Conservation (phyloP, 2,797 vertebrate genomes). For the Eulemur mongoz region DNA sequence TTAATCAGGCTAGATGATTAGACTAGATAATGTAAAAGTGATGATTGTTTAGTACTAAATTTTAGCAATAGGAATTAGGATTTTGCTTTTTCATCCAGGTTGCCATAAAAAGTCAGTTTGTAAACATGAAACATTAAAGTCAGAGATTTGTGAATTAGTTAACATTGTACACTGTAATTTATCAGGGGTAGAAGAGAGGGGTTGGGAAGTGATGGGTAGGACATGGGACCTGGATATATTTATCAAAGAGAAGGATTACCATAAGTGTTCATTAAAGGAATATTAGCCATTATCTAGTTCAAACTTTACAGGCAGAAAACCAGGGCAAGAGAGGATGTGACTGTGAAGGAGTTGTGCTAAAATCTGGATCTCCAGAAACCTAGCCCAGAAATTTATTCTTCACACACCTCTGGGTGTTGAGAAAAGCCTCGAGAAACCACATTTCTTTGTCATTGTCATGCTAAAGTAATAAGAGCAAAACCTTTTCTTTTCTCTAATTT, state of each 20-base stretch:
- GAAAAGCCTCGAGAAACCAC: background rate
- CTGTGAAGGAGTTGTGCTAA: background rate
- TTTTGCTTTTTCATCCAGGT: constrained; percentile 1
- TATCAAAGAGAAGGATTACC: background rate
- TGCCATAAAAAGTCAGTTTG: constrained; percentile 8
- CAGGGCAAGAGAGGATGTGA: background rate
- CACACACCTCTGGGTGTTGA: background rate
- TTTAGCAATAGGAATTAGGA: constrained; percentile 36
- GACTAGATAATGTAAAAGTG: constrained; percentile 13
- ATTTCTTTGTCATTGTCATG: background rate
- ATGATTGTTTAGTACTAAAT: background rate
- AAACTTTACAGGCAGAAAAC: background rate
- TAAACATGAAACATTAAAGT: background rate
- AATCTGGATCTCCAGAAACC: background rate
- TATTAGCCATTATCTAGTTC: background rate
- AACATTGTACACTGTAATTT: background rate
- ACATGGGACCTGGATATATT: background rate
- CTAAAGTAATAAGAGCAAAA: background rate
- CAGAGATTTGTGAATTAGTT: background rate
- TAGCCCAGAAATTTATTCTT: background rate
- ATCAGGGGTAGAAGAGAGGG: background rate
- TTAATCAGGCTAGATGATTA: constrained; percentile 42
- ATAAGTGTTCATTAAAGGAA: background rate
- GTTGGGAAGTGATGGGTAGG: background rate
- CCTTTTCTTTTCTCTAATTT: background rate